phyloP scores from a whole-genome alignment of 2,797 vertebrate species.

The Rhadinocentrus ornatus region DNA sequence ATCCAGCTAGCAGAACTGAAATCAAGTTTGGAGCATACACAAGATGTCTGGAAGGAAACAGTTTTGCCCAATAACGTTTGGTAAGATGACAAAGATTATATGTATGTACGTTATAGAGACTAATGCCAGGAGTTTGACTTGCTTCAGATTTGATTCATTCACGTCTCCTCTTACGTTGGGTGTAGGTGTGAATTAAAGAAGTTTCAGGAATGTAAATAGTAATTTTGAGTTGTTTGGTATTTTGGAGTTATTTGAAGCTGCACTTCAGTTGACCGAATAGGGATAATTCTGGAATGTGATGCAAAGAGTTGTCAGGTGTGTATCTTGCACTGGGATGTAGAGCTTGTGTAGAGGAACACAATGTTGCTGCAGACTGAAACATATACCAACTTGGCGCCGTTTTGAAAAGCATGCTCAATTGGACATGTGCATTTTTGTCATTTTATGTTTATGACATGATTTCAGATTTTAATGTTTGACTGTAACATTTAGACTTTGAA shows the following conservation, averaged over 20 bases:
- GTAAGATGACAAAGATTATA: constrained; percentile 51
- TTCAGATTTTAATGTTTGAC: background rate
- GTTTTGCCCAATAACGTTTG: constrained; percentile 49
- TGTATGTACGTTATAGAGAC: constrained; percentile 4
- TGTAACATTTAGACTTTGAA: background rate
- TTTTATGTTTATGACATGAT: background rate
- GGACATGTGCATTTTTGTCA: background rate
- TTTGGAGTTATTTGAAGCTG: background rate
- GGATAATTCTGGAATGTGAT: constrained; percentile 2
- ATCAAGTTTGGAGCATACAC: constrained; percentile 48
- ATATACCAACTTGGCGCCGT: background rate
- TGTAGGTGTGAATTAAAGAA: constrained; percentile 6
- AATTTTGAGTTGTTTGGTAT: constrained; percentile 6
- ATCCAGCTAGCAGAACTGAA: constrained; percentile 58
- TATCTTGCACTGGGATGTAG: constrained; percentile 3
- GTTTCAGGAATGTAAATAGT: background rate
- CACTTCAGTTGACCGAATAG: background rate
- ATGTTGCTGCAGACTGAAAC: constrained; percentile 9
- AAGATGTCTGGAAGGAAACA: constrained; percentile 64
- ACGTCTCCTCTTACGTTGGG: background rate
- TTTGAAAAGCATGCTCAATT: background rate
- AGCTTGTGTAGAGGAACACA: constrained; percentile 10
- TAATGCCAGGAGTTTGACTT: constrained; percentile 9
- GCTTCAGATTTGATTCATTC: background rate
- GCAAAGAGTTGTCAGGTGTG: constrained; percentile 5